phyloP scores from a whole-genome alignment of 2,888 invertebrate genomes.

The Tenodera sinensis region DNA sequence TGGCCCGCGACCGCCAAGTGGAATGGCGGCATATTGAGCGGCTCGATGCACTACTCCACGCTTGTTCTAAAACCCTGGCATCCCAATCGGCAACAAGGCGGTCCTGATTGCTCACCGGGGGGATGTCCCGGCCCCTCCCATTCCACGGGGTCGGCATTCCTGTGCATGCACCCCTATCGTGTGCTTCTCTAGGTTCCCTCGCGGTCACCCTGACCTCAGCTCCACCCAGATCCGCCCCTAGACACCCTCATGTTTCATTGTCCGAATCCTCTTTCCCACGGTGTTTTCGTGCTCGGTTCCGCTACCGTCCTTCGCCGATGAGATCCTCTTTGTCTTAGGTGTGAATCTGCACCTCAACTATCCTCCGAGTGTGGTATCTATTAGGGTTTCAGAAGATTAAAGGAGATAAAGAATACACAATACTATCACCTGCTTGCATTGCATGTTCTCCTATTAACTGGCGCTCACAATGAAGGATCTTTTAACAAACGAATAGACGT shows the following conservation, averaged over 20 bases:
- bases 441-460: neutral
- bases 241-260: neutral
- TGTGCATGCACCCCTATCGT: neutral
- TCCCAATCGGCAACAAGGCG: conserved; percentile 28
- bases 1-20: no score
- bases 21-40: neutral
- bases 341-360: conserved; percentile 26
- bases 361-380: conserved; percentile 14
- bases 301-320: neutral
- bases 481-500: no score
- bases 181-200: neutral
- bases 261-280: neutral
- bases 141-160: neutral
- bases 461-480: neutral
- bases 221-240: neutral
- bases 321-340: neutral
- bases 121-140: conserved; percentile 21
- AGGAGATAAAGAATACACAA: no score
- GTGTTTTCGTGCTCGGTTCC: neutral
- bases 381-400: neutral
- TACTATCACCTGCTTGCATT: neutral
- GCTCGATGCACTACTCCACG: neutral
- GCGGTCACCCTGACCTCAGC: neutral
- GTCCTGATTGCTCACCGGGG: conserved; percentile 27
- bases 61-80: conserved; percentile 14